Evolutionary conservation across 2,797 vertebrate genomes (phyloP), one percentile per base, ranked within the genome.

Genomic region (Cossypha niveicapilla): DNA sequence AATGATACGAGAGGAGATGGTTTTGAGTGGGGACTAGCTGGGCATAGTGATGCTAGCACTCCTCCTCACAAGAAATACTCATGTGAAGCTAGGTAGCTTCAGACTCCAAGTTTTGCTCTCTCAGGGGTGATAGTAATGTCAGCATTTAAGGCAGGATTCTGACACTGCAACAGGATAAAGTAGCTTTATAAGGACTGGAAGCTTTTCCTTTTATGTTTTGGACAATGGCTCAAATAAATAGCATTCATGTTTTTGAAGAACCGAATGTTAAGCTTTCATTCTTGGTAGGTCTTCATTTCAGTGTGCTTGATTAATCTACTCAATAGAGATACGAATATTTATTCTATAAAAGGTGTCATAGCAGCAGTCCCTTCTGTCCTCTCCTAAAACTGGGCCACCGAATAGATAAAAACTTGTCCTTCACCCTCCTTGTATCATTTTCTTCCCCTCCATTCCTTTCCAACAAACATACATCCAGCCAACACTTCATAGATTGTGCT

Each of bases 31-130:
- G 13, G 3, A 28, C 37, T 39, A 41, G 15, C 24, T 65, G 77
- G 16, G 61, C 8, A 3, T 25, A 61, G 11, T 0, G 0, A 57
- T 58, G 22, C 28, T 44, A 51, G 4, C 24, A 41, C 8, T 45
- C 11, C 23, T 84, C 6, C 28, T 54, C 17, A 34, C 1, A 2
- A 61, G 42, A 66, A 74, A 37, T 27, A 21, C 7, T 63, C 7
- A 3, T 35, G 42, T 63, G 22, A 8, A 57, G 18, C 34, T 45
- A 18, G 15, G 30, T 67, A 78, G 25, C 28, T 63, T 74, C 45
- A 67, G 32, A 66, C 7, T 57, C 18, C 16, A 18, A 6, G 4
- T 34, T 79, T 77, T 80, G 47, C 18, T 60, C 12, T 51, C 45
- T 76, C 22, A 68, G 27, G 12, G 60, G 14, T 30, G 41, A n/a